Base-by-base conservation (phyloP, 2,113 vertebrate genomes). In the Microtus pennsylvanicus region DNA sequence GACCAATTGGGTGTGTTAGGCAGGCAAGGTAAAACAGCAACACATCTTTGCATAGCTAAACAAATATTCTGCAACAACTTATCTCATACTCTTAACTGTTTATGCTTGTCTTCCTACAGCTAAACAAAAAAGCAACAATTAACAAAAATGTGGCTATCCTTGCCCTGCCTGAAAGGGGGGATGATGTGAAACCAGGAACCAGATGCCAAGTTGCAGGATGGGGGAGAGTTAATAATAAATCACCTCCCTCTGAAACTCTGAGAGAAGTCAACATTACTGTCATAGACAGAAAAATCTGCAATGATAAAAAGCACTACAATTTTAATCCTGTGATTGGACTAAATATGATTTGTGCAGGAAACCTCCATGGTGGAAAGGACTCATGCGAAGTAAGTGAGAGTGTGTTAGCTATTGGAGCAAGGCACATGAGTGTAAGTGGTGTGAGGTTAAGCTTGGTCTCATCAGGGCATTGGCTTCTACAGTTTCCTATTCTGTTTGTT, bases 261-360 rank as follows among this genome's bases (percentile, higher is more conserved):
- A 98, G 76, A 92, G 98, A 98, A 96, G 98, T 98, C 90, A 98
- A 97, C 1, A 0, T 99, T 94, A 98, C 98, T 3, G 42, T 99
- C 87, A 96, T 99, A 70, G 95, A 88, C 1, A 98, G 98, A 89
- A 8, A 88, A 89, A 90, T 0, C 75, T 99, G 99, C 98, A 99
- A 98, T 0, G 26, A 98, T 11, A 0, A 50, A 0, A 1, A 77
- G 0, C 98, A 99, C 90, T 98, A 98, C 35, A 90, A 94, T 9
- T 72, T n/a, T 1, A 28, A 95, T 0, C 98, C 98, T 47, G 1
- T 82, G 19, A 97, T 99, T 96, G 98, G 98, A 81, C 10, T 45
- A 2, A 98, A 95, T 28, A 99, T 99, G 99, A 97, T 99, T 94
- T 99, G 98, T 5, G 98, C 98, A 2, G 98, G 98, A 16, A 86